Base-by-base conservation (phyloP, 2,113 vertebrate genomes). In the Panthera tigris region DNA sequence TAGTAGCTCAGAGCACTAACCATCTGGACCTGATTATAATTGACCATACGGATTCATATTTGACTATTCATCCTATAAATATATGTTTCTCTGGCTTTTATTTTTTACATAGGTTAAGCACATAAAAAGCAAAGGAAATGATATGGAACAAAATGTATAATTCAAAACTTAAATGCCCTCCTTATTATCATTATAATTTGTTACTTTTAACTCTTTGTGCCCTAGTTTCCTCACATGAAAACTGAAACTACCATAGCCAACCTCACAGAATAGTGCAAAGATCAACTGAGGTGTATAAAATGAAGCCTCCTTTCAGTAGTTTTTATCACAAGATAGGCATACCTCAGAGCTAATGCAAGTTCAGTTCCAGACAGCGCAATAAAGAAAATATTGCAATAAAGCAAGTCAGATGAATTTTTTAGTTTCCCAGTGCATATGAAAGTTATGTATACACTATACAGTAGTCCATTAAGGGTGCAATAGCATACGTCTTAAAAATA, bases 1-100 rank as follows among this genome's bases (percentile, higher is more conserved):
- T 23, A 88, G 95, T 98, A 97, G 98, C 98, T 98, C 97, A 97
- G 94, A 98, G 98, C 97, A 73, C 94, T 89, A 95, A 84, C 97
- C 98, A 97, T 98, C 97, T 98, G 97, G 97, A 97, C 79, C 39
- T 52, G 27, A 97, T 95, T 95, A 94, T 92, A 94, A 91, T 16
- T 97, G 93, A 61, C 92, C 96, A 95, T 97, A 92, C 21, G 45
- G 92, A 90, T 63, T 91, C 57, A 36, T 92, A 88, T 81, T 50
- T 84, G 65, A 95, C 74, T 88, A 74, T 90, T 95, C 85, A 81
- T 76, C 50, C 81, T 85, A 78, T 74, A 97, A 94, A 87, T 81
- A 90, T 66, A 57, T 57, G 9, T 89, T 96, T 95, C 55, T 95
- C 94, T 76, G 31, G 14, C 12, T 95, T 96, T 92, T 71, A 80